These are phyloP conservation scores for Ryuthela nishihirai DNA, from an alignment of 2,888 invertebrate species.

Conservation along the genomic window DNA sequence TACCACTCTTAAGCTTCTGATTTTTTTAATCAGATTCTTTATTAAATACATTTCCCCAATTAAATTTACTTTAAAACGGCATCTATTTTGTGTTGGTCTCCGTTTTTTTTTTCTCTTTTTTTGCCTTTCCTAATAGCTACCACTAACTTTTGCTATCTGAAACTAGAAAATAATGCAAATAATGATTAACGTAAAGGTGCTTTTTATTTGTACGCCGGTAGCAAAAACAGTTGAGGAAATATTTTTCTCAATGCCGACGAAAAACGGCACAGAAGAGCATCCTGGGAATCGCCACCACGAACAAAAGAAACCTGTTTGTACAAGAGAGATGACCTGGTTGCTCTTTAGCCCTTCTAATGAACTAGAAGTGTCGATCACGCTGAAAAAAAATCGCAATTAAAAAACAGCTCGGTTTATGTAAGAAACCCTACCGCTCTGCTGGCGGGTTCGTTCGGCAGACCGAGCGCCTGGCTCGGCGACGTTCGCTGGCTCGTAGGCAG, in stretches of 20 bases:
- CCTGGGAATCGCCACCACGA: constrained; percentile 15
- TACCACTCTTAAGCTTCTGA: constrained; percentile 12
- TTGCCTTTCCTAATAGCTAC: constrained; percentile 31
- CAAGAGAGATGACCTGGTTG: not conserved
- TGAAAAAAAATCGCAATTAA: too few species aligned
- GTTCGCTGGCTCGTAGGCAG: too few species aligned
- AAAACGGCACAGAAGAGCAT: constrained; percentile 5
- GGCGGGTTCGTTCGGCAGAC: too few species aligned
- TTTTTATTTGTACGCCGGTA: constrained; percentile 21
- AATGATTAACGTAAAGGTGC: constrained; percentile 36
- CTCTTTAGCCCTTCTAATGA: constrained; percentile 25
- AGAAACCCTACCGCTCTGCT: too few species aligned
- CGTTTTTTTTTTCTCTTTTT: not conserved
- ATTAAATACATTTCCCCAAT: constrained; percentile 39
- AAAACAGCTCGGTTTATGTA: too few species aligned
- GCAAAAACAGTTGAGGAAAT: constrained; percentile 10
- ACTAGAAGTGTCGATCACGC: constrained; percentile 34
- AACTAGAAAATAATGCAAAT: constrained; percentile 35
- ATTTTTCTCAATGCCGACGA: constrained; percentile 20
- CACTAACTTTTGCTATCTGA: constrained; percentile 37
- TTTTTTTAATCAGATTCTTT: constrained; percentile 23
- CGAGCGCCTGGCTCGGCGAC: too few species aligned
- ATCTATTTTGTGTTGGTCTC: constrained; percentile 17
- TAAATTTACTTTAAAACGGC: constrained; percentile 38
- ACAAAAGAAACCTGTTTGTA: constrained; percentile 6